A percentile compares a stretch with the other conserved stretches of the same genome.
phyloP scores from a whole-genome alignment of 2,888 invertebrate genomes.

The Tromatobia lineatoria region DNA sequence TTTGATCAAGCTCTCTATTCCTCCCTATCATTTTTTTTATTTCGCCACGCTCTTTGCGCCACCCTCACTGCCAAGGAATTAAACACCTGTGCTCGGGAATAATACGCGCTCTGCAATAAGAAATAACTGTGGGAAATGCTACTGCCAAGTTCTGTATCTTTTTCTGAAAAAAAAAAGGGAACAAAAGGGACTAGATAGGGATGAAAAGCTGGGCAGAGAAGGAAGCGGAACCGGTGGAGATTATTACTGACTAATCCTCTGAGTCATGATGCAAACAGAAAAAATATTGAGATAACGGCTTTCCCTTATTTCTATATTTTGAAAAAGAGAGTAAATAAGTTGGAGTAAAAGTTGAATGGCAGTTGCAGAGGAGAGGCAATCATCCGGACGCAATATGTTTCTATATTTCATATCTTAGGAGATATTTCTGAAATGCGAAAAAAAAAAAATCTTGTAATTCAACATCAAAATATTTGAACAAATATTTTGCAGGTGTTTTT shows the following conservation, averaged over 20 bases:
- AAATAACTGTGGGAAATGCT: constrained; percentile 17
- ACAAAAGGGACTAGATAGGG: neutral
- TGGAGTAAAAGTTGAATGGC: no score
- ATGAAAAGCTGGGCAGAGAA: neutral
- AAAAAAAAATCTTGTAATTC: no score
- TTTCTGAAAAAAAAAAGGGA: neutral
- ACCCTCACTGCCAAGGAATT: constrained; percentile 47
- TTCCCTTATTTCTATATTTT: no score
- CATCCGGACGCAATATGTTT: no score
- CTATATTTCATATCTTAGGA: no score
- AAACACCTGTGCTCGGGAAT: constrained; percentile 54
- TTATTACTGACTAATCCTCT: constrained; percentile 12
- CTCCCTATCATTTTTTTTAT: constrained; percentile 38
- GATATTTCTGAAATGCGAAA: no score
- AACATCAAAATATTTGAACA: no score
- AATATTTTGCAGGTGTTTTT: no score
- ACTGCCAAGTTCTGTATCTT: neutral
- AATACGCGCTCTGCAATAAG: neutral
- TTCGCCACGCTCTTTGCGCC: constrained; percentile 10
- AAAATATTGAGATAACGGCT: neutral
- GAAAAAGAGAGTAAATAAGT: no score
- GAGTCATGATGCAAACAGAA: neutral
- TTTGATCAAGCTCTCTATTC: constrained; percentile 65
- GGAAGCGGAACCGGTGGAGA: neutral
- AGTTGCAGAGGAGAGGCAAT: no score